A percentile compares a stretch with the other conserved stretches of the same genome.
These are phyloP conservation scores for Cirrhinus molitorella DNA, from an alignment of 2,797 vertebrate genomes.

Conservation along the genomic window DNA sequence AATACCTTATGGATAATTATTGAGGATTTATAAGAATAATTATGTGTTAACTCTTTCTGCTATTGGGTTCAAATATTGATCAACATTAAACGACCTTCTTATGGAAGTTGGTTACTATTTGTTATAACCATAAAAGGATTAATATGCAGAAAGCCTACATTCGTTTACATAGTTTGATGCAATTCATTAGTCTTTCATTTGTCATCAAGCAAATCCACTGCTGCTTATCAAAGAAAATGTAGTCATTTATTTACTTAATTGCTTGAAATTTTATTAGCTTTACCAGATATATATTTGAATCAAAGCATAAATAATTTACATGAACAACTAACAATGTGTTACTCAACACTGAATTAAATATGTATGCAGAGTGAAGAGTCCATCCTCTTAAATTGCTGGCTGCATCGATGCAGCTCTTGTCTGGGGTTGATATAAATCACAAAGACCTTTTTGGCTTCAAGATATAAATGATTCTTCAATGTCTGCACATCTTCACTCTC, in stretches of 20 bases:
- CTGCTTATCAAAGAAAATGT: neutral
- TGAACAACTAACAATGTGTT: conserved; percentile 7
- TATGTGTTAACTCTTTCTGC: conserved; percentile 4
- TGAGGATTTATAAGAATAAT: neutral
- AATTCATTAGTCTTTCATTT: neutral
- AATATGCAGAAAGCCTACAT: conserved; percentile 10
- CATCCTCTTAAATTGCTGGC: conserved; percentile 49
- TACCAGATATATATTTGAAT: neutral
- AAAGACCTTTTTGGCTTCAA: conserved; percentile 58
- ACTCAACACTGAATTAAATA: conserved; percentile 32
- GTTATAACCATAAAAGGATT: neutral
- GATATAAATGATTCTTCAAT: conserved; percentile 72
- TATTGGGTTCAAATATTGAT: conserved; percentile 1
- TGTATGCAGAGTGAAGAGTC: conserved; percentile 45
- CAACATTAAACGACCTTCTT: neutral
- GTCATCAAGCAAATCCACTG: neutral
- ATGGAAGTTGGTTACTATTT: neutral
- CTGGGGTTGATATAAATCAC: conserved; percentile 54
- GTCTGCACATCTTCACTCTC: conserved; percentile 64
- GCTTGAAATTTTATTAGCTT: conserved; percentile 33
- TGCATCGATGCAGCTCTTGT: conserved; percentile 41
- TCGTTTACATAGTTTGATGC: conserved; percentile 18
- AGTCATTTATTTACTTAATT: conserved; percentile 11
- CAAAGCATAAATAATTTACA: conserved; percentile 15
- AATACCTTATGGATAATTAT: conserved; percentile 14